Percentiles rank a stretch among this genome's conserved stretches.
These are phyloP conservation scores for Seira sanloemensis DNA, from an alignment of 2,888 invertebrate genomes.

Conservation along the genomic window DNA sequence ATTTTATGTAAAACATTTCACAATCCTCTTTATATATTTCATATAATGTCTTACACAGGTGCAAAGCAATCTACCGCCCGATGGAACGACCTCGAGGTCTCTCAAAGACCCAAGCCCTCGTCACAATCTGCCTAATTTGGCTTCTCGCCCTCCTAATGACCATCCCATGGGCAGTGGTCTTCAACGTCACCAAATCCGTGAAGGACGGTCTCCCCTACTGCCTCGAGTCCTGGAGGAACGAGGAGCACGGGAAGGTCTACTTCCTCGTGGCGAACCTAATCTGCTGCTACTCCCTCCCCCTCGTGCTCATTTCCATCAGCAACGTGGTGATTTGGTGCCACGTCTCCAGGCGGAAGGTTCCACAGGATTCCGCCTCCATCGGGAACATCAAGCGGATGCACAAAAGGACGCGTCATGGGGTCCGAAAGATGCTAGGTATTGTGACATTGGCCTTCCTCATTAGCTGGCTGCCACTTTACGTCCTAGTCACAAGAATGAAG, in stretches of 20 bases:
- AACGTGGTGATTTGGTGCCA: conserved; percentile 95
- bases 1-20: no score
- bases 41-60: no score
- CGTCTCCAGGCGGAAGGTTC: conserved; percentile 90
- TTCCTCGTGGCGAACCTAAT: conserved; percentile 92
- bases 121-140: conserved; percentile 76
- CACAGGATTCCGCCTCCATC: conserved; percentile 78
- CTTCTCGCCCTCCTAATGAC: conserved; percentile 75
- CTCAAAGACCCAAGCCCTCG: conserved; percentile 75
- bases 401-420: conserved; percentile 95
- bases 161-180: conserved; percentile 76
- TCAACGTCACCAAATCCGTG: conserved; percentile 69
- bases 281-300: conserved; percentile 92
- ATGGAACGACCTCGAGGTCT: conserved; percentile 79
- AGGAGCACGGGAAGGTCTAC: conserved; percentile 87
- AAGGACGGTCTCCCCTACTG: conserved; percentile 80
- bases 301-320: conserved; percentile 92
- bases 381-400: conserved; percentile 80
- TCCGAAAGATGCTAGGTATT: conserved; percentile 94
- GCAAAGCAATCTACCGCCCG: conserved; percentile 96
- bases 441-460: conserved; percentile 93
- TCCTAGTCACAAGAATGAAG: conserved; percentile 90
- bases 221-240: conserved; percentile 90
- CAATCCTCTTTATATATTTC: no score
- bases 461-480: conserved; percentile 94